phyloP scores from a whole-genome alignment of 2,797 vertebrate species.

The Echiichthys vipera region DNA sequence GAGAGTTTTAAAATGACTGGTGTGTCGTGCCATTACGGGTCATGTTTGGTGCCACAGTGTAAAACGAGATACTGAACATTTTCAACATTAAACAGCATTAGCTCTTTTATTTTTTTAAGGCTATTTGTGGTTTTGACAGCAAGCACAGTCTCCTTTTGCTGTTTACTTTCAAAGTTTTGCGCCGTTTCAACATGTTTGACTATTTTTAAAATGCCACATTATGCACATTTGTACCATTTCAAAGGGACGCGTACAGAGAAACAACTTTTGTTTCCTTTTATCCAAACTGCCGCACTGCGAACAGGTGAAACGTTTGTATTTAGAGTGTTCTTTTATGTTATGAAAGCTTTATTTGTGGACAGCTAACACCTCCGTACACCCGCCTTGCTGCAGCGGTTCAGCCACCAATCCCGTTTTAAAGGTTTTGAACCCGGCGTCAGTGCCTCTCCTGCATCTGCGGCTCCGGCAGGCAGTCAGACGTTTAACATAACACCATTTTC shows the following conservation, averaged over 20 bases:
- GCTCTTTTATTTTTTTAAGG: conserved; percentile 1
- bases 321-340: not conserved
- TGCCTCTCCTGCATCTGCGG: conserved; percentile 47
- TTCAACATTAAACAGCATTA: conserved; percentile 17
- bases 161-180: conserved; percentile 17
- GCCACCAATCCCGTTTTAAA: conserved; percentile 2
- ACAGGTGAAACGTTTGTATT: conserved; percentile 5
- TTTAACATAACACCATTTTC: conserved; percentile 46
- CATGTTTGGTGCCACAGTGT: conserved; percentile 34
- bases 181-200: conserved; percentile 3
- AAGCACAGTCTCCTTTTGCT: not conserved
- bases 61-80: not conserved
- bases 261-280: not conserved
- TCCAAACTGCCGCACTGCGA: conserved; percentile 33
- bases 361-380: not conserved
- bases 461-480: conserved; percentile 21
- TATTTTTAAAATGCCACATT: conserved; percentile 16
- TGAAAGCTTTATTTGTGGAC: conserved; percentile 27
- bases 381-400: conserved; percentile 21
- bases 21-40: conserved; percentile 28
- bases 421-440: conserved; percentile 3
- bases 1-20: not conserved
- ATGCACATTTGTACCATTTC: conserved; percentile 38
- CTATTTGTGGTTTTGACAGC: conserved; percentile 20
- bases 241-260: conserved; percentile 8